Base-by-base conservation (phyloP, 2,113 vertebrate genomes). In the Pseudorhombus dupliciocellatus region DNA sequence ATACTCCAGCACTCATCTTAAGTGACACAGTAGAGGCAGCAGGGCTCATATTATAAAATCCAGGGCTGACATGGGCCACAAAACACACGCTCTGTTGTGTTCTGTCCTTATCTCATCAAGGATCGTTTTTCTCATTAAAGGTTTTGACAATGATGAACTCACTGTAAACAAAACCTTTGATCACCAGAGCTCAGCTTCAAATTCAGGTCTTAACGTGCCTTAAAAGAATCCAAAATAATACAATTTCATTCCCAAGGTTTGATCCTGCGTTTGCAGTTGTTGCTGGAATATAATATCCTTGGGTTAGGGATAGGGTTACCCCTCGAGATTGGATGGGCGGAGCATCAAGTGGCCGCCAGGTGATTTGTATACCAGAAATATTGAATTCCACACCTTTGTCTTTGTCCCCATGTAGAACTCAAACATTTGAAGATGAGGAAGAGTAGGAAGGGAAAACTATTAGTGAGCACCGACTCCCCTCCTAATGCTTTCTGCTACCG, bases 261-360 rank as follows among this genome's bases (percentile, higher is more conserved):
- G n/a, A n/a, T 34, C 34, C 10, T 12, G 51, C 5, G 64, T 70
- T 63, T 9, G 40, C 66, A 64, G 65, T 58, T 77, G 40, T 71
- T 51, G 70, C 75, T 70, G 76, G 60, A 88, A 89, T 70, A 72
- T 52, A 78, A 71, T 88, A 91, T 91, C n/a, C n/a, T n/a, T n/a
- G n/a, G n/a, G n/a, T n/a, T n/a, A n/a, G n/a, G n/a, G n/a, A n/a
- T n/a, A n/a, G n/a, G n/a, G n/a, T 88, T 88, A 92, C 87, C 86
- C 80, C 56, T 79, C 52, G 59, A 46, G 42, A 59, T 34, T 2
- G 66, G 66, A 67, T 16, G 12, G 46, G 44, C 59, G 58, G 69
- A 42, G 15, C 15, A 42, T 42, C 40, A 42, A 69, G 31, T 55
- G 72, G 58, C 42, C 46, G 9, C 14, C 0, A 8, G 40, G 64